Evolutionary conservation across 2,113 vertebrate species (phyloP).

Genomic region (Larimichthys crocea): DNA sequence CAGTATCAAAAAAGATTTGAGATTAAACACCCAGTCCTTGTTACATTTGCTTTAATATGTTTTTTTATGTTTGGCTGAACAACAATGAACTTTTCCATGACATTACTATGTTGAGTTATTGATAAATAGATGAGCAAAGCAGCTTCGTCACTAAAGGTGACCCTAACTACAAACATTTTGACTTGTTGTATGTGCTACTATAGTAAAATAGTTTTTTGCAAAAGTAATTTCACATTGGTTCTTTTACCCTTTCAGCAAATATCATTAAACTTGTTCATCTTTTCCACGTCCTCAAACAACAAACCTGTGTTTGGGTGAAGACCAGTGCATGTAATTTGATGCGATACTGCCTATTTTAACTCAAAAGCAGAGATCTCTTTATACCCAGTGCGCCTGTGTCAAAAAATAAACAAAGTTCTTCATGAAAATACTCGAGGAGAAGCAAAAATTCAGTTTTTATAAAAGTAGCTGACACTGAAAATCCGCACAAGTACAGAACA

Average conservation of each 20-base stretch:
- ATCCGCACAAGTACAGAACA: constrained; percentile 13
- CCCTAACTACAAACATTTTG: not conserved
- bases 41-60: not conserved
- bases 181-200: not conserved
- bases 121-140: not conserved
- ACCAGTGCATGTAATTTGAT: not conserved
- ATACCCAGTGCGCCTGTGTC: not conserved
- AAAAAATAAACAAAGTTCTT: constrained; percentile 6
- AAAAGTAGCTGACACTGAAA: constrained; percentile 47
- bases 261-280: not conserved
- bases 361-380: not conserved
- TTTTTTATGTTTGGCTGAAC: not conserved
- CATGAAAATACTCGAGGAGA: constrained; percentile 12
- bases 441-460: constrained; percentile 10
- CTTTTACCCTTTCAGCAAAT: not conserved
- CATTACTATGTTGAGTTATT: not conserved
- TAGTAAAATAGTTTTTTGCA: not conserved
- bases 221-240: not conserved
- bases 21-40: not conserved
- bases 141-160: not conserved
- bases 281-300: not conserved
- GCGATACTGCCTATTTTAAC: not conserved
- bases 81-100: not conserved
- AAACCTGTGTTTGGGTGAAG: not conserved
- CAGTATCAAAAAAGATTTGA: not conserved